Base-by-base conservation (phyloP, 2,888 invertebrate species). In the Julus scanicus region DNA sequence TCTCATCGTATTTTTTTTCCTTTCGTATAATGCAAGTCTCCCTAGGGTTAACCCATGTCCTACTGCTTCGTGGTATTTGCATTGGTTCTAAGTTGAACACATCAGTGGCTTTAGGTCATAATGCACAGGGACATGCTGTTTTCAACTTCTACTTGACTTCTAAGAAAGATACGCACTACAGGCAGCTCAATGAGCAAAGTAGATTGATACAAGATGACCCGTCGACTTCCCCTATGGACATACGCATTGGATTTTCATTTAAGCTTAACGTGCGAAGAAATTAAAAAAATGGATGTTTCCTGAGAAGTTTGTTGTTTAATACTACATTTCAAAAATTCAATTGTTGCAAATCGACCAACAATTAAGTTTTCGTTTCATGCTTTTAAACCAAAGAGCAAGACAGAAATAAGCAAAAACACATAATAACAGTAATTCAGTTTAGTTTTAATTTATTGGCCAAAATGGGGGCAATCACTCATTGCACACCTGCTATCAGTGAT, bases 201-300 rank as follows among this genome's bases (percentile, higher is more conserved):
- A 29, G 29, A 71, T 29, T 71, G 71, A 71, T 71, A 71, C 71
- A 71, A 71, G 71, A 71, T 71, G 71, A 71, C 71, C 71, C 71
- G 71, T 71, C 6, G 71, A 71, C 29, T 5, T 71, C 71, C 29
- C 9, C 3, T 20, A 29, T 71, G 29, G 71, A 29, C 71, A 9
- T 29, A 71, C 9, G 20, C 71, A 11, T 63, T 53, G n/a, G n/a
- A 17, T 2, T 63, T n/a, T 63, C n/a, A 6, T n/a, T 63, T 63
- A 63, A 17, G 63, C n/a, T 63, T n/a, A 20, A 63, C 0, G 53
- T 53, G 53, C 3, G 53, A 13, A 53, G 17, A 53, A 53, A 53
- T 53, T 53, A 0, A 53, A 17, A 44, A 44, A 44, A 44, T 44
- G 44, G 6, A 44, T 8, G 44, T 48, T 48, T 48, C 48, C 48